Base-by-base conservation (phyloP, 2,797 vertebrate species). In the Holocentrus rufus region DNA sequence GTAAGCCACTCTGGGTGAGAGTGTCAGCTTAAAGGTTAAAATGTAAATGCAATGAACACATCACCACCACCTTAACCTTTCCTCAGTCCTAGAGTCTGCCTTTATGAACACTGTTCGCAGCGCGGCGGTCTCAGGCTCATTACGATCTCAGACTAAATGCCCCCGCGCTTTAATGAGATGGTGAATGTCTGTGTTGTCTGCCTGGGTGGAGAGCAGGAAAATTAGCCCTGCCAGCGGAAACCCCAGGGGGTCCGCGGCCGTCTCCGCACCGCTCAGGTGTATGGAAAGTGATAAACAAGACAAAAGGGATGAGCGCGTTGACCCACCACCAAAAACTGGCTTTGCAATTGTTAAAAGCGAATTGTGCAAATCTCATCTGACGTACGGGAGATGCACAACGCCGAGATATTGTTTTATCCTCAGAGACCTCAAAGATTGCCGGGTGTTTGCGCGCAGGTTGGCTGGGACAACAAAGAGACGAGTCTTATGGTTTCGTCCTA, bases 151-250 rank as follows among this genome's bases (percentile, higher is more conserved):
- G 67, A 63, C 61, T 79, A 55, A 79, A 80, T 58, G 69, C n/a
- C 60, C 63, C 65, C 14, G 4, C 46, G 71, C 70, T 70, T 72
- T 87, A 80, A 87, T 88, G 74, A 81, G 78, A 77, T 64, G 22
- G 46, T 72, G 65, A 59, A 78, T 69, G 80, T 74, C 78, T 83
- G 56, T 34, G 66, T 69, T 54, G 65, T 69, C 62, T 71, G 83
- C 75, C 34, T 57, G 62, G 20, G 36, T 53, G 44, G 65, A 75
- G 65, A 10, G 61, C 55, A 68, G 34, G 72, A 68, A 82, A 85
- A 85, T 86, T 75, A 79, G 56, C 69, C 60, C 30, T 22, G 63
- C 72, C 85, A 82, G 83, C 84, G 55, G 67, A 79, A 88, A 82
- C 77, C 56, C 15, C 57, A 68, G 74, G 84, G 87, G 87, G 70